phyloP scores from a whole-genome alignment of 2,888 invertebrate species.

The Ceratothoa steindachneri region DNA sequence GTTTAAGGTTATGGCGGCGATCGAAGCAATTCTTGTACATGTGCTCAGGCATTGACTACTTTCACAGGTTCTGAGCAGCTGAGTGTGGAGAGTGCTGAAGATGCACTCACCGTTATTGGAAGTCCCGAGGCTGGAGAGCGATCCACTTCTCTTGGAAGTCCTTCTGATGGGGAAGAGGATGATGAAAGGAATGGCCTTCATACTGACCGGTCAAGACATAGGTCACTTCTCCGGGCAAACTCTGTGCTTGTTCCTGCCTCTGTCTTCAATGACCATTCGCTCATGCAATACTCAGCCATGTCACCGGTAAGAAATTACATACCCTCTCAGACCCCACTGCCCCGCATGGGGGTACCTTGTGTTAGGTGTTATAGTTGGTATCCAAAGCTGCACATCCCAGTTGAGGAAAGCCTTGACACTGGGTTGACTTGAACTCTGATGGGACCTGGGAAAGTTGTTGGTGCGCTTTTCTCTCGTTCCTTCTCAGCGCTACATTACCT shows the following conservation, averaged over 20 bases:
- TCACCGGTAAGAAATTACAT: slow-evolving; percentile 35
- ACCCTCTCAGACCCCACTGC: too few relatives aligned
- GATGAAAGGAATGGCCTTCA: background rate
- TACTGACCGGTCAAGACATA: background rate
- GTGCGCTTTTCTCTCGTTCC: too few relatives aligned
- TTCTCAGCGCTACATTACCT: too few relatives aligned
- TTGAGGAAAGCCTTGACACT: too few relatives aligned
- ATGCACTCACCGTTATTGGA: slow-evolving; percentile 50
- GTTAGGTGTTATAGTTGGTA: too few relatives aligned
- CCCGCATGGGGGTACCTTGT: too few relatives aligned
- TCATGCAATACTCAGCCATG: slow-evolving; percentile 39
- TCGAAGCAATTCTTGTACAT: too few relatives aligned
- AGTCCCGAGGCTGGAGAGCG: slow-evolving; percentile 18
- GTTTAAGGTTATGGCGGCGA: too few relatives aligned
- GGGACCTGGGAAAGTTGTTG: too few relatives aligned
- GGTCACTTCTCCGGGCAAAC: background rate
- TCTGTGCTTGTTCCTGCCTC: slow-evolving; percentile 33
- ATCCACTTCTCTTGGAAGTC: background rate
- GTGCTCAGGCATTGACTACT: background rate
- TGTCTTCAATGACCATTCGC: slow-evolving; percentile 40
- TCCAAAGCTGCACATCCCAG: too few relatives aligned
- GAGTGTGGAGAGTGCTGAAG: slow-evolving; percentile 52
- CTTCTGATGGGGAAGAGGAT: slow-evolving; percentile 9
- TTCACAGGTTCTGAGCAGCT: slow-evolving; percentile 41
- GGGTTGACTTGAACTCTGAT: too few relatives aligned